Conservation (phyloP, 2,113 vertebrate genomes). For the Phalacrocorax carbo region DNA sequence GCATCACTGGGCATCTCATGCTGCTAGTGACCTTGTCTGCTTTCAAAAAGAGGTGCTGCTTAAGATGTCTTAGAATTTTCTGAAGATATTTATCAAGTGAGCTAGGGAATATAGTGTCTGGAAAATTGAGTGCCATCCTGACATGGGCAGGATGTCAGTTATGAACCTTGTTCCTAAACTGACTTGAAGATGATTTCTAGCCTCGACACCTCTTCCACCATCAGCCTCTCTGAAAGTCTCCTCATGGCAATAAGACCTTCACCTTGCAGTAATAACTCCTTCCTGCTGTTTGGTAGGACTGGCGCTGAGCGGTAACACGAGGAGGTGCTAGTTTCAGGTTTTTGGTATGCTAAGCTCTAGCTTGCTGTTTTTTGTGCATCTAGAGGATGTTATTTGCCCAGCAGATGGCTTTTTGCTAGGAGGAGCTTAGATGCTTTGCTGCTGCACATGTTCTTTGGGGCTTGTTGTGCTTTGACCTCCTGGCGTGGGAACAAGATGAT, state of each 20-base stretch:
- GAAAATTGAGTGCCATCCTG: not conserved
- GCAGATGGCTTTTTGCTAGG: not conserved
- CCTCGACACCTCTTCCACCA: not conserved
- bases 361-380: not conserved
- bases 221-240: not conserved
- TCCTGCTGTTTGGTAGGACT: not conserved
- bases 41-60: not conserved
- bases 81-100: not conserved
- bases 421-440: not conserved
- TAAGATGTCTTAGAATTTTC: not conserved
- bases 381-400: not conserved
- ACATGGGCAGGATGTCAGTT: no score
- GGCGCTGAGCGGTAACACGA: not conserved
- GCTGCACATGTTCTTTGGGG: not conserved
- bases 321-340: not conserved
- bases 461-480: not conserved
- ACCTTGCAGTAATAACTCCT: not conserved
- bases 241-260: not conserved
- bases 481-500: not conserved
- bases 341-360: not conserved
- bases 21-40: not conserved
- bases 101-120: not conserved
- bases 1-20: not conserved
- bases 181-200: not conserved
- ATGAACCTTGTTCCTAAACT: not conserved